These are phyloP conservation scores for Argya squamiceps DNA, from an alignment of 2,797 vertebrate species.

Conservation along the genomic window DNA sequence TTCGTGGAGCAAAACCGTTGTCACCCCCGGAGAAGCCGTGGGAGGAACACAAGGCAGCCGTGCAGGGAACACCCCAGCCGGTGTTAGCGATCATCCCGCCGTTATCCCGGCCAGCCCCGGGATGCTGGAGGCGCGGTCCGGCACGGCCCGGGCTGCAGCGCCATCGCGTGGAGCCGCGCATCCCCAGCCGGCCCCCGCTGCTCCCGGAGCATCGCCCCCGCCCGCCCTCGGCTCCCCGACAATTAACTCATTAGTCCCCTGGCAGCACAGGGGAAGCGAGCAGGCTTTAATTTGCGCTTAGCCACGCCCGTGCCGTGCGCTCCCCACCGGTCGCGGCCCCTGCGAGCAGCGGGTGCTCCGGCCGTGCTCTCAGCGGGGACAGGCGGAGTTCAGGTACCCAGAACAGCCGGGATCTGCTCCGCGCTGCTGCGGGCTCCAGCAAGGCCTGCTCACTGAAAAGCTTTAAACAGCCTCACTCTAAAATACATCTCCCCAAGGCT, in stretches of 20 bases:
- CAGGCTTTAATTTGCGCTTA: rapidly evolving
- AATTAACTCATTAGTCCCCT: rapidly evolving
- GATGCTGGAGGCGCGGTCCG: too few species aligned
- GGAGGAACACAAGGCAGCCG: rapidly evolving
- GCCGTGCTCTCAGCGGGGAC: background rate
- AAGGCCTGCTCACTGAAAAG: rapidly evolving
- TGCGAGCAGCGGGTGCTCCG: rapidly evolving
- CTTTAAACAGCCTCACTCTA: rapidly evolving
- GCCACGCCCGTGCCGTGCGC: rapidly evolving
- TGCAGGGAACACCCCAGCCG: rapidly evolving
- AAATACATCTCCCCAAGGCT: background rate
- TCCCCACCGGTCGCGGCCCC: rapidly evolving
- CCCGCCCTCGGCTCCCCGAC: rapidly evolving
- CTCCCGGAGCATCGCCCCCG: background rate
- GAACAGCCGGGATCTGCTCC: background rate
- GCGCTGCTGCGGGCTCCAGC: rapidly evolving
- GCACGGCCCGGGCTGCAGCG: slow-evolving; percentile 16
- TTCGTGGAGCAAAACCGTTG: rapidly evolving
- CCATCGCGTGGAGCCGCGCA: slow-evolving; percentile 58
- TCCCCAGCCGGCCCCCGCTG: background rate
- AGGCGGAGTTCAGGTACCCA: background rate
- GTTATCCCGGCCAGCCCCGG: rapidly evolving
- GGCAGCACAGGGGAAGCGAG: rapidly evolving
- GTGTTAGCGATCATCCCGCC: rapidly evolving
- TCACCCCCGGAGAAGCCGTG: background rate